Conservation (phyloP, 2,797 vertebrate genomes). For the Anisognathus igniventris region DNA sequence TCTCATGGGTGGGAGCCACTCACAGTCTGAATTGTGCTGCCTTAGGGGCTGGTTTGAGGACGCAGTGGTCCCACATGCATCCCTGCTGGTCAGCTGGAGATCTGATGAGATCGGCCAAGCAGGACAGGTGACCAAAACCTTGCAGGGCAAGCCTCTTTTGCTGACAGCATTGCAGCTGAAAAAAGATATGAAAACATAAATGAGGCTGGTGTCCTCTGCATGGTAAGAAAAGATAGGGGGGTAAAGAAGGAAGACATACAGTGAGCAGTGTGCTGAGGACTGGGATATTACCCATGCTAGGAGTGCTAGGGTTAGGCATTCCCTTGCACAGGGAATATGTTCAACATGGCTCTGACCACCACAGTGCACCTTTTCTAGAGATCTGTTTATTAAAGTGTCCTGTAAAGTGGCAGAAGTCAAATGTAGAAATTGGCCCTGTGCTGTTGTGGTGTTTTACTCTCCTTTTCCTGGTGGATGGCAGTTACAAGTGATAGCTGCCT, state of each 20-base stretch:
- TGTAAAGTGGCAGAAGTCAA: neutral
- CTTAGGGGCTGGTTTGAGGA: neutral
- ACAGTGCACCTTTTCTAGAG: neutral
- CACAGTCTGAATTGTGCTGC: accelerated
- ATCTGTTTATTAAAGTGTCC: neutral
- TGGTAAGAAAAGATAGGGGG: neutral
- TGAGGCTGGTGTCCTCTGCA: neutral
- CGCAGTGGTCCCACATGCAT: neutral
- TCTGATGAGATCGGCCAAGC: neutral
- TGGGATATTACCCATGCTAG: neutral
- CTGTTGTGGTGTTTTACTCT: neutral
- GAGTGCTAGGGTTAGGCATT: neutral
- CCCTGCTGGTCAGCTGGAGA: neutral
- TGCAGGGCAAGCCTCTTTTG: neutral
- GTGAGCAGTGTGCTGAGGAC: neutral
- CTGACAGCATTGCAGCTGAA: neutral
- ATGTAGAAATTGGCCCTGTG: neutral
- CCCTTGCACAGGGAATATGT: neutral
- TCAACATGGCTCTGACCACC: neutral
- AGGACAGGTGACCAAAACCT: neutral
- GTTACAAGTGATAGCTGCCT: neutral
- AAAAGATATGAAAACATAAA: neutral
- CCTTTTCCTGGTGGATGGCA: neutral
- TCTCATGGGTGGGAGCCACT: neutral
- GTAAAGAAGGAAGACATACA: neutral